These are phyloP conservation scores for Abscondita cerata DNA, from an alignment of 2,888 invertebrate genomes.

Conservation along the genomic window DNA sequence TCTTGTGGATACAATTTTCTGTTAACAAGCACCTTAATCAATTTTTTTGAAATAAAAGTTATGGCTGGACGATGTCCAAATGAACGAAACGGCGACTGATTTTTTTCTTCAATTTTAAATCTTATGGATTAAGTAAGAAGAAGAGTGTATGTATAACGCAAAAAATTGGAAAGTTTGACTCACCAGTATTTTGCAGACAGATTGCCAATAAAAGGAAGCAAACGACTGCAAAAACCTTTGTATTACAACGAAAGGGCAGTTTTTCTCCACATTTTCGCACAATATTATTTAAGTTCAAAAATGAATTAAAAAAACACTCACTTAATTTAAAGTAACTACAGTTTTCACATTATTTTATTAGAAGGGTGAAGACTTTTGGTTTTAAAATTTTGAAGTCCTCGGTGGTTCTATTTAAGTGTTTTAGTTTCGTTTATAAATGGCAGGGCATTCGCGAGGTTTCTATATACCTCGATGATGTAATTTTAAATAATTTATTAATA, in stretches of 20 bases:
- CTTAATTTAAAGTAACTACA: conserved; percentile 7
- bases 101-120: not conserved
- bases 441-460: conserved; percentile 19
- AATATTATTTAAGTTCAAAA: conserved; percentile 14
- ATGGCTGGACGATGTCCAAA: not conserved
- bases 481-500: conserved; percentile 1
- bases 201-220: conserved; percentile 22
- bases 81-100: not conserved
- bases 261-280: conserved; percentile 22
- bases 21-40: too few species aligned
- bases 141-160: not conserved
- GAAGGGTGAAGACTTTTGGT: conserved; percentile 12
- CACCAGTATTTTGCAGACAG: conserved; percentile 25
- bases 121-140: conserved; percentile 2
- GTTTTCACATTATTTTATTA: conserved; percentile 15
- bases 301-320: conserved; percentile 10
- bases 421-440: conserved; percentile 33
- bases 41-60: not conserved
- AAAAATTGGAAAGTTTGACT: conserved; percentile 22
- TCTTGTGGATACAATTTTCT: too few species aligned
- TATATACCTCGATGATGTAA: conserved; percentile 34
- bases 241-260: conserved; percentile 13
- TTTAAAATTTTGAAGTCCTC: conserved; percentile 28
- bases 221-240: conserved; percentile 22
- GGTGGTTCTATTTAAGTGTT: conserved; percentile 30